These are phyloP conservation scores for Hypercompe scribonia DNA, from an alignment of 2,888 invertebrate genomes.

Conservation along the genomic window DNA sequence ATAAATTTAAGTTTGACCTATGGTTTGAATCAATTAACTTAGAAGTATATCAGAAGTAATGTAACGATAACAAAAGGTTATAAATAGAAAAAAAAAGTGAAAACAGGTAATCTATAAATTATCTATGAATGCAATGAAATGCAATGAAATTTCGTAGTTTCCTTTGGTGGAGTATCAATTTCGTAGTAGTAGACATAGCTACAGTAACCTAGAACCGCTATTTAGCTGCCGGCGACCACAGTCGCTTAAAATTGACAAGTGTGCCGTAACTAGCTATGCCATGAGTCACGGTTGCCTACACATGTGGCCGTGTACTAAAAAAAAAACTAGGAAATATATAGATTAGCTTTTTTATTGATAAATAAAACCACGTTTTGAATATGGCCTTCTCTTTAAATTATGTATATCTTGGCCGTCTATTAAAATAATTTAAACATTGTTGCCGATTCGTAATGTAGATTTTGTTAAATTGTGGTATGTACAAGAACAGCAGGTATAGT, in stretches of 20 bases:
- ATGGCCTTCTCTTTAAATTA: background rate
- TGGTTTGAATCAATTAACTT: no score
- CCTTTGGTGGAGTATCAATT: background rate
- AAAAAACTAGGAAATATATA: conserved; percentile 44
- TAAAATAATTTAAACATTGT: background rate
- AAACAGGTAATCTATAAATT: background rate
- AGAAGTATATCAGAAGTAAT: no score
- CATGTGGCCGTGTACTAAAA: conserved; percentile 56
- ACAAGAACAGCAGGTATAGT: background rate
- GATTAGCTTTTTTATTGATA: conserved; percentile 15
- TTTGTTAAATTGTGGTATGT: background rate
- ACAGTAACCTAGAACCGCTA: conserved; percentile 41
- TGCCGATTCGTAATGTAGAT: background rate
- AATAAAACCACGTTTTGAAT: background rate
- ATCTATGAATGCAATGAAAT: background rate
- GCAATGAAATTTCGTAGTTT: background rate
- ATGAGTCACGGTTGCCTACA: conserved; percentile 68
- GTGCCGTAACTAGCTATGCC: conserved; percentile 39
- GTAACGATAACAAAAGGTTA: background rate
- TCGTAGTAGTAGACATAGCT: conserved; percentile 11
- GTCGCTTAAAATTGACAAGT: conserved; percentile 47
- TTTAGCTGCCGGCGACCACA: conserved; percentile 34
- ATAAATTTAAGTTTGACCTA: background rate
- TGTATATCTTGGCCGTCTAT: background rate
- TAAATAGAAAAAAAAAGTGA: background rate